Evolutionary conservation across 2,797 vertebrate genomes (phyloP).

Genomic region (Galaxias olidus): DNA sequence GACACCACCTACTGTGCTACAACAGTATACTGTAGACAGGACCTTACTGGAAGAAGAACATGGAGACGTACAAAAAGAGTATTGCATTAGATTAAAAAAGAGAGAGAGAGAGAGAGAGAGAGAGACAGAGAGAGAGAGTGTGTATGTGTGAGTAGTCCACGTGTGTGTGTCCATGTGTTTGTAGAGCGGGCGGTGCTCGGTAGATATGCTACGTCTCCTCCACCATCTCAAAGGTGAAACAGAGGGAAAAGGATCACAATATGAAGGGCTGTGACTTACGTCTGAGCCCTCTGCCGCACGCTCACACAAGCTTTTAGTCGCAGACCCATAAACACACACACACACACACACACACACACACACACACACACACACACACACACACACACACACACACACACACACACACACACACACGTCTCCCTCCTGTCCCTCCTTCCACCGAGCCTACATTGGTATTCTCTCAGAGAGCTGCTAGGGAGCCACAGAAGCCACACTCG

Average conservation of each 20-base stretch:
- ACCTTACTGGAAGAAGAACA: no score
- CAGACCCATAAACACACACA: constrained; percentile 35
- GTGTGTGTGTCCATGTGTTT: neutral
- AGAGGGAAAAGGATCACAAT: constrained; percentile 64
- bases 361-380: constrained; percentile 23
- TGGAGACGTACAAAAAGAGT: no score
- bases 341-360: constrained; percentile 25
- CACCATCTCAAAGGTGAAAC: constrained; percentile 71
- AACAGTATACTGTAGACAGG: no score
- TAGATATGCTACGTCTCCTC: constrained; percentile 60
- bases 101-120: no score
- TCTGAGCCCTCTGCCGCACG: no score
- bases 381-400: constrained; percentile 9
- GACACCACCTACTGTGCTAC: no score
- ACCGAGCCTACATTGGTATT: constrained; percentile 29
- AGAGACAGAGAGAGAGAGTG: neutral
- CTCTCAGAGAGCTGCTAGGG: constrained; percentile 35
- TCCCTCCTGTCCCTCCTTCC: constrained; percentile 5
- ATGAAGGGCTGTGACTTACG: constrained; percentile 66
- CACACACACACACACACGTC: constrained; percentile 11
- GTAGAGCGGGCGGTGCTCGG: constrained; percentile 16
- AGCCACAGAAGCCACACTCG: constrained; percentile 52
- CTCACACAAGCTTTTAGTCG: neutral
- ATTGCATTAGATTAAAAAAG: no score
- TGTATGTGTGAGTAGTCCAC: neutral